Base-by-base conservation (phyloP, 2,113 vertebrate genomes). In the Sorex araneus region DNA sequence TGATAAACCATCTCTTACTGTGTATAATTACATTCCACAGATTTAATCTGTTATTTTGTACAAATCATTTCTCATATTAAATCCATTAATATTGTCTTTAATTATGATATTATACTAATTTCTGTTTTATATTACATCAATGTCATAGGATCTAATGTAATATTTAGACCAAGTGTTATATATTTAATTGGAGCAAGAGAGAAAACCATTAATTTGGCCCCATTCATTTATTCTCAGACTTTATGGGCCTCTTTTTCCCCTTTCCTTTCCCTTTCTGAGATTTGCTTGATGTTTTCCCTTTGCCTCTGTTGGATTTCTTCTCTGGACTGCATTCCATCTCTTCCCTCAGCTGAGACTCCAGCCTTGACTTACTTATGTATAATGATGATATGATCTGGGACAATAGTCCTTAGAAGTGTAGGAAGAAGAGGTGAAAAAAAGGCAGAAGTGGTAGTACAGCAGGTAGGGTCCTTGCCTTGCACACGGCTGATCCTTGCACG, bases 61-160 rank as follows among this genome's bases (percentile, higher is more conserved):
- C 10, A 79, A 80, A 84, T 79, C 63, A 40, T 84, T 90, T 90
- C 74, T 84, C 71, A 60, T 40, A 32, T 34, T 69, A 32, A 7
- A 71, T 43, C 28, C 18, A 27, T 34, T 91, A 34, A 45, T 32
- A 18, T 30, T 57, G 21, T 36, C 23, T 43, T 63, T 66, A 28
- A 15, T n/a, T 74, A 57, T 28, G 28, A n/a, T 30, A 30, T 25
- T 79, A 71, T 63, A 34, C 23, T 8, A 34, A 16, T 27, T 84
- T 30, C 70, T 10, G 9, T 86, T 76, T 63, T 67, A 8, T 57
- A 45, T 45, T 60, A 32, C 27, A 71, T 71, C 34, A 2, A 21
- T 80, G 54, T 43, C 70, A 32, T 43, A 57, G 43, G 74, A 60
- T 67, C 45, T 81, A 81, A 67, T 57, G 45, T 43, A 67, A 54